Conservation (phyloP, 1,140 invertebrate species). For the Dryas iulia region DNA sequence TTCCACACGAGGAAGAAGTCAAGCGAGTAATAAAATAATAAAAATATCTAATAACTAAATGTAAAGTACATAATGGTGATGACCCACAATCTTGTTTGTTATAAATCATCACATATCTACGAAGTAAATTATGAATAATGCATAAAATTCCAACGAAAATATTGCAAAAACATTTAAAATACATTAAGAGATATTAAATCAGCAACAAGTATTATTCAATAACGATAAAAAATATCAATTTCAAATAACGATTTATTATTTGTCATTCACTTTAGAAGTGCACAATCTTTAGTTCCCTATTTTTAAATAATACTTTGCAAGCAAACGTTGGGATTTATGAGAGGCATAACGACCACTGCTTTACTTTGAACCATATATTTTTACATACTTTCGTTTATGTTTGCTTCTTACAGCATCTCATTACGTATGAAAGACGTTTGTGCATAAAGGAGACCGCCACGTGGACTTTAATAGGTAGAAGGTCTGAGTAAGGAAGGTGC, state of each 20-base stretch:
- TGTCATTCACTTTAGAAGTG: background rate
- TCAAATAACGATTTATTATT: background rate
- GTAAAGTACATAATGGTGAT: no score
- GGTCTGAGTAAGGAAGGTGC: background rate
- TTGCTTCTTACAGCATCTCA: slow-evolving; percentile 7
- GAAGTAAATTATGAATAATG: no score
- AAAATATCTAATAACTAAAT: no score
- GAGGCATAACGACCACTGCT: background rate
- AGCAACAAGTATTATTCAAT: no score
- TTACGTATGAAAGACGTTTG: slow-evolving; percentile 9
- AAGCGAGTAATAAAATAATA: no score
- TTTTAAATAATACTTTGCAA: background rate
- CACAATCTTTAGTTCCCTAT: background rate
- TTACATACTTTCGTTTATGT: slow-evolving; percentile 4
- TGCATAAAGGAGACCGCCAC: background rate
- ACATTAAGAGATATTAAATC: no score
- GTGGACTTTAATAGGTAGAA: background rate
- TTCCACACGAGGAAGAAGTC: no score
- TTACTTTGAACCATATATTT: background rate
- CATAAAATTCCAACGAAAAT: no score
- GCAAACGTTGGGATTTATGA: background rate
- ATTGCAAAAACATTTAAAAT: no score
- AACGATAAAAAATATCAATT: no score
- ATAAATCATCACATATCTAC: no score
- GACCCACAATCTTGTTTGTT: no score